phyloP scores from a whole-genome alignment of 2,888 invertebrate species.

The Mesochorus sp. region DNA sequence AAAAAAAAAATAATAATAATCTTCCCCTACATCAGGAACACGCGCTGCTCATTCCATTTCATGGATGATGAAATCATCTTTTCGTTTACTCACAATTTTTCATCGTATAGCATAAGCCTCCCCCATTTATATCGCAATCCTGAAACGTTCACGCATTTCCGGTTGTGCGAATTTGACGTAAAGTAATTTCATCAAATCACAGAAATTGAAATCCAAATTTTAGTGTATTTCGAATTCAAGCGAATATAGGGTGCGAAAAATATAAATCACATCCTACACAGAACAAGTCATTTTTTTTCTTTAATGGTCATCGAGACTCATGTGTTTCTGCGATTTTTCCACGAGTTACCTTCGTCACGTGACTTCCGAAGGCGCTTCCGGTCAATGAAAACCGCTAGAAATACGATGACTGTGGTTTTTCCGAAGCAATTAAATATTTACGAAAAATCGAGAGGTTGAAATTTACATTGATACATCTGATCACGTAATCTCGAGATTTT shows the following conservation, averaged over 20 bases:
- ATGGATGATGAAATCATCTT: conserved; percentile 32
- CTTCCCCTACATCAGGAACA: not conserved
- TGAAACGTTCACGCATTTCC: conserved; percentile 54
- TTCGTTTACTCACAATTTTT: conserved; percentile 4
- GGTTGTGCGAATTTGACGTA: conserved; percentile 22
- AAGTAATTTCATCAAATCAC: too few relatives aligned
- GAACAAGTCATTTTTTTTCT: conserved; percentile 52
- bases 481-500: too few relatives aligned
- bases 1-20: not conserved
- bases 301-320: conserved; percentile 75
- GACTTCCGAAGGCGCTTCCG: conserved; percentile 78
- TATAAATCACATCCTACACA: not conserved
- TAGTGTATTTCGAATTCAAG: too few relatives aligned
- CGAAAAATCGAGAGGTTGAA: conserved; percentile 69
- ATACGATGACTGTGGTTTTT: conserved; percentile 79
- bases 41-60: conserved; percentile 49
- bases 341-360: conserved; percentile 79
- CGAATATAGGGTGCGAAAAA: conserved; percentile 20
- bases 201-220: too few relatives aligned
- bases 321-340: conserved; percentile 79
- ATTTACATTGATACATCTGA: too few relatives aligned
- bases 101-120: conserved; percentile 25
- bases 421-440: conserved; percentile 80
- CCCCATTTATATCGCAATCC: conserved; percentile 32
- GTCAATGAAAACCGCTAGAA: conserved; percentile 75